phyloP scores from a whole-genome alignment of 2,113 vertebrate genomes.

The Calcarius ornatus region DNA sequence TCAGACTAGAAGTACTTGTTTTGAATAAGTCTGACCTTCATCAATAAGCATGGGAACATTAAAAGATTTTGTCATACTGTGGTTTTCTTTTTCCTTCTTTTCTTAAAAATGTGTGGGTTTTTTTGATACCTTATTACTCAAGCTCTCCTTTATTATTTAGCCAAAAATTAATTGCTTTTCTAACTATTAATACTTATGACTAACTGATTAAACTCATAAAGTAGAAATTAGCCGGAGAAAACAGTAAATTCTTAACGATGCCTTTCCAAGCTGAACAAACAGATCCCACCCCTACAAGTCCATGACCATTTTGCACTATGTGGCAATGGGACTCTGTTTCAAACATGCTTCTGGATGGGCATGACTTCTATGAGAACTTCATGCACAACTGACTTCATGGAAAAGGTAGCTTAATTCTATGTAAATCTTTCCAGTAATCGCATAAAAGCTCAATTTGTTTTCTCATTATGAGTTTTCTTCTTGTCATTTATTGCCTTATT shows the following conservation, averaged over 20 bases:
- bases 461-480: neutral
- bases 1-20: neutral
- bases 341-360: neutral
- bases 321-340: fast-evolving
- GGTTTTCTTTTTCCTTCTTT: neutral
- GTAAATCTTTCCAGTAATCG: neutral
- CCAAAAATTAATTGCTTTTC: neutral
- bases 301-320: fast-evolving
- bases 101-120: fast-evolving
- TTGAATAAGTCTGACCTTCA: neutral
- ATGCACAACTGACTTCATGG: neutral
- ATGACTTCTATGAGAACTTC: neutral
- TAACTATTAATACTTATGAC: neutral
- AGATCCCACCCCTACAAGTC: neutral
- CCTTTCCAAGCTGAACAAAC: neutral
- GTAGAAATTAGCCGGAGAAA: neutral
- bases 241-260: neutral
- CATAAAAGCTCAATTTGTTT: neutral
- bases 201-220: neutral
- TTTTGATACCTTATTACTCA: neutral
- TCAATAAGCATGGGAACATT: neutral
- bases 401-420: neutral
- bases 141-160: neutral
- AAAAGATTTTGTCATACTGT: neutral
- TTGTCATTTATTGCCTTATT: neutral